Percentiles rank a stretch among this genome's conserved stretches.
Evolutionary conservation across 2,888 invertebrate genomes (phyloP).

Genomic region (Aphodius sticticus): DNA sequence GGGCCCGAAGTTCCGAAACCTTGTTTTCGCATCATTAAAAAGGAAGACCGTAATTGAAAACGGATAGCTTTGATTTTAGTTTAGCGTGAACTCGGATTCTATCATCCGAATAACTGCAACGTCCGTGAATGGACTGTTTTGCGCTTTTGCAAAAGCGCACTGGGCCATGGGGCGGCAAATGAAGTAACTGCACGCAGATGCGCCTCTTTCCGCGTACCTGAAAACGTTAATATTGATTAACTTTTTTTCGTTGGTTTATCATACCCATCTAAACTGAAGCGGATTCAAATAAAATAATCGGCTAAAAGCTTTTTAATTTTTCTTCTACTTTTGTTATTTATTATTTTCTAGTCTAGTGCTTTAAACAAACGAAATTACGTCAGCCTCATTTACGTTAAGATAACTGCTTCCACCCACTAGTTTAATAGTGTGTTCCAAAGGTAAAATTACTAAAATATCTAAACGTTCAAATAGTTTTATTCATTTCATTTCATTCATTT

Average conservation of each 20-base stretch:
- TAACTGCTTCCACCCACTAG: too few relatives aligned
- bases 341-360: too few relatives aligned
- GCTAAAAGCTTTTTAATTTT: neutral
- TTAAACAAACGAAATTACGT: too few relatives aligned
- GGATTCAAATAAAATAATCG: neutral
- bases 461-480: too few relatives aligned
- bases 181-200: neutral
- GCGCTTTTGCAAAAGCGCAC: neutral
- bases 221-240: neutral
- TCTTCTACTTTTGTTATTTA: neutral
- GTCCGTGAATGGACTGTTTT: neutral
- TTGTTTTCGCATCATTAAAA: neutral
- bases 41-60: slow-evolving; percentile 4
- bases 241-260: neutral
- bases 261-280: neutral
- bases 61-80: slow-evolving; percentile 24
- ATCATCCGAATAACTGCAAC: neutral
- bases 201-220: neutral
- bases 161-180: neutral
- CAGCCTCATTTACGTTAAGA: too few relatives aligned
- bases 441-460: too few relatives aligned
- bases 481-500: too few relatives aligned
- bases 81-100: slow-evolving; percentile 20
- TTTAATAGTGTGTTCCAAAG: too few relatives aligned
- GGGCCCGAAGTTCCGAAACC: neutral